phyloP scores from a whole-genome alignment of 1,140 invertebrate genomes.

The Drosophila ambigua region DNA sequence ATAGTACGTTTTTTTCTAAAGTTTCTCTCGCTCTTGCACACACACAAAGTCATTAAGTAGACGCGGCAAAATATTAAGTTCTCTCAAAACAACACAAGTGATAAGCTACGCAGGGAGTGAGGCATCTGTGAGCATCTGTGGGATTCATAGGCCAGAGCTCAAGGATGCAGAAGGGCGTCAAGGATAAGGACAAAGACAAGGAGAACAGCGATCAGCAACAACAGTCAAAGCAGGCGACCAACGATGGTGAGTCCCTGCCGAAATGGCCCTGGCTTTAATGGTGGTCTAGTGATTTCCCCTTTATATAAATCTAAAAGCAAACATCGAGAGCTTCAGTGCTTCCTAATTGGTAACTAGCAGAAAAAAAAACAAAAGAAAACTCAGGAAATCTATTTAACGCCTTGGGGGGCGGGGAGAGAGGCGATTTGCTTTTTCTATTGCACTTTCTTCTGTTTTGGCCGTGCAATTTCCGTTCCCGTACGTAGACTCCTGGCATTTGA shows the following conservation, averaged over 20 bases:
- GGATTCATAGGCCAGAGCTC: too few relatives aligned
- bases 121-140: not conserved
- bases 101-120: not conserved
- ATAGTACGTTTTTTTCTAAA: too few relatives aligned
- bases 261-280: too few relatives aligned
- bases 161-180: slow-evolving; percentile 60
- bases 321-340: too few relatives aligned
- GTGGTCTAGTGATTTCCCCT: too few relatives aligned
- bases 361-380: too few relatives aligned
- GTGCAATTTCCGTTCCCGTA: slow-evolving; percentile 20
- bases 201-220: slow-evolving; percentile 42
- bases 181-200: slow-evolving; percentile 67
- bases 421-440: not conserved
- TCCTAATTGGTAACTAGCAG: too few relatives aligned
- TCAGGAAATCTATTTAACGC: too few relatives aligned
- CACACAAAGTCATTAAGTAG: too few relatives aligned
- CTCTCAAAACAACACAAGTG: slow-evolving; percentile 3
- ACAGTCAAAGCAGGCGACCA: slow-evolving; percentile 31
- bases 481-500: slow-evolving; percentile 31
- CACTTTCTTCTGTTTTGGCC: slow-evolving; percentile 3
- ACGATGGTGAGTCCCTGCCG: slow-evolving; percentile 34
- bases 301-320: too few relatives aligned
- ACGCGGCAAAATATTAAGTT: not conserved
- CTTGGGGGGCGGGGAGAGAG: too few relatives aligned
- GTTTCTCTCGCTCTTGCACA: too few relatives aligned